phyloP scores from a whole-genome alignment of 2,113 vertebrate species.

The Raphicerus campestris region DNA sequence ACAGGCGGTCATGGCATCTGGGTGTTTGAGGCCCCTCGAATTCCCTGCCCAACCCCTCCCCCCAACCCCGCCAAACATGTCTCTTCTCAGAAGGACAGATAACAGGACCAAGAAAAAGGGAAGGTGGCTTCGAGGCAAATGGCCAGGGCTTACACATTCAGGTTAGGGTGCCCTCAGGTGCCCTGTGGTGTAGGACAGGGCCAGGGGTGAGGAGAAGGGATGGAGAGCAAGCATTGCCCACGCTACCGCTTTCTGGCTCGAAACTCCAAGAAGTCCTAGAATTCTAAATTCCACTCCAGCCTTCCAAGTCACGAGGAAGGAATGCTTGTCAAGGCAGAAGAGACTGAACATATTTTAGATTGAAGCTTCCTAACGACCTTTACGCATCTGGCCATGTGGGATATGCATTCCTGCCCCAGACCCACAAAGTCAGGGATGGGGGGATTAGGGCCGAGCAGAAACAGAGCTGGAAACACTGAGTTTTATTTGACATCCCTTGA shows the following conservation, averaged over 20 bases:
- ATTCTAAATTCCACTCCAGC: not conserved
- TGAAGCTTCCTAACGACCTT: not conserved
- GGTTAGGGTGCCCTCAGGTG: not conserved
- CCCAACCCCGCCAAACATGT: not conserved
- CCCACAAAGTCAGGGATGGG: not conserved
- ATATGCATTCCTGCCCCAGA: not conserved
- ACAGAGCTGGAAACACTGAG: not conserved
- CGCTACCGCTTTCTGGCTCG: fast-evolving
- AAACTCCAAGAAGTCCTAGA: not conserved
- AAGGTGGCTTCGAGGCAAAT: not conserved
- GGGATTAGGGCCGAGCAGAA: not conserved
- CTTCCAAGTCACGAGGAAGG: not conserved
- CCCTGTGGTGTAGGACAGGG: not conserved
- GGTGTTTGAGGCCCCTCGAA: not conserved
- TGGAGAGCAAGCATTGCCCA: fast-evolving
- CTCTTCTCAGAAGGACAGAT: not conserved
- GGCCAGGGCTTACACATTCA: not conserved
- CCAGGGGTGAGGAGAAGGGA: too few relatives aligned
- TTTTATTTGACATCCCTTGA: not conserved
- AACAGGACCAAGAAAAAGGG: not conserved
- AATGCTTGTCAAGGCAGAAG: not conserved
- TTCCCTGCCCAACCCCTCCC: too few relatives aligned
- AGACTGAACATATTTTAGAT: not conserved
- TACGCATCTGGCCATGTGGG: not conserved
- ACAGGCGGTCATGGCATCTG: fast-evolving